A percentile compares a stretch with the other conserved stretches of the same genome.
phyloP scores from a whole-genome alignment of 2,113 vertebrate genomes.

The Furnarius figulus region DNA sequence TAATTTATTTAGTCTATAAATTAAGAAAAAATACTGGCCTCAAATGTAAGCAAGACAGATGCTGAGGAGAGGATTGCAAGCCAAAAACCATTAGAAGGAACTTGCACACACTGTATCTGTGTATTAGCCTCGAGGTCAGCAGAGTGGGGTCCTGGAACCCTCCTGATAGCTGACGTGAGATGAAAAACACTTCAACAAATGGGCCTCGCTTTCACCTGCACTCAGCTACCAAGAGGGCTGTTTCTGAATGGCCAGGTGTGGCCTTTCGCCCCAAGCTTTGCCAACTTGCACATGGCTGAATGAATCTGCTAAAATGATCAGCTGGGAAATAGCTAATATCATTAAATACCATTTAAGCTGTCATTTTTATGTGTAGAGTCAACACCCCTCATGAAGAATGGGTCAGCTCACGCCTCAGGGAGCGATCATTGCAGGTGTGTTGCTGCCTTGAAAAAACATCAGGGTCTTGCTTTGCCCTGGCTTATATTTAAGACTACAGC shows the following conservation, averaged over 20 bases:
- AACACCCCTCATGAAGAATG: conserved; percentile 25
- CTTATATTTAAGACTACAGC: conserved; percentile 12
- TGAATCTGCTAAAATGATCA: conserved; percentile 44
- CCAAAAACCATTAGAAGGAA: conserved; percentile 34
- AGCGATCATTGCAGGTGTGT: not conserved
- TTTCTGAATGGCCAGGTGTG: conserved; percentile 45
- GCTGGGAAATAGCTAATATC: conserved; percentile 43
- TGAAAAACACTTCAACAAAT: not conserved
- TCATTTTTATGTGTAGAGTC: conserved; percentile 47
- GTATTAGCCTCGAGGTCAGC: not conserved
- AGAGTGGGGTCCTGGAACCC: not conserved
- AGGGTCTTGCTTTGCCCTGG: conserved; percentile 17
- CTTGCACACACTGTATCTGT: not conserved
- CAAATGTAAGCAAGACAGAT: conserved; percentile 30
- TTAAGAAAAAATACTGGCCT: conserved; percentile 5
- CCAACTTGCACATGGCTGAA: conserved; percentile 43
- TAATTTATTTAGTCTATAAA: conserved; percentile 47
- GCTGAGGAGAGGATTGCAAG: not conserved
- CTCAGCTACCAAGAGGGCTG: conserved; percentile 28
- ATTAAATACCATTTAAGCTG: conserved; percentile 59
- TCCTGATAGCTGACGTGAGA: not conserved
- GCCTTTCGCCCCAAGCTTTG: conserved; percentile 41
- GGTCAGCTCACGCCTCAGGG: conserved; percentile 4
- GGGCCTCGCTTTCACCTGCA: conserved; percentile 1
- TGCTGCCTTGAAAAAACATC: conserved; percentile 48